Evolutionary conservation across 1,140 invertebrate species (phyloP).

Genomic region (Eumaeus atala): DNA sequence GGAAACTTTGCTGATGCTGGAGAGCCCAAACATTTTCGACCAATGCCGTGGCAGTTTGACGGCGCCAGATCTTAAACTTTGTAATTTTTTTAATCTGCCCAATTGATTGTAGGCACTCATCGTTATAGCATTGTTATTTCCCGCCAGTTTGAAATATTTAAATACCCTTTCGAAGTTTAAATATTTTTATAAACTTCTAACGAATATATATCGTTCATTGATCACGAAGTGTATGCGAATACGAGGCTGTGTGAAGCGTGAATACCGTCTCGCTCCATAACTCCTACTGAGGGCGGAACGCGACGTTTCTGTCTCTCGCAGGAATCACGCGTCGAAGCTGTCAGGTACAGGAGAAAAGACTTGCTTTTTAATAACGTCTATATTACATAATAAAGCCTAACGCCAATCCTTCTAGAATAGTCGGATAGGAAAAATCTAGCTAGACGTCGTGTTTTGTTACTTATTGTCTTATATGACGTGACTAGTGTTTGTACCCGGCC

Average conservation of each 20-base stretch:
- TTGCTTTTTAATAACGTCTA: too few relatives aligned
- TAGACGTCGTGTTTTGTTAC: too few relatives aligned
- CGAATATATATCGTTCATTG: too few relatives aligned
- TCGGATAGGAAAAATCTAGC: too few relatives aligned
- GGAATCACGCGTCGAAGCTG: background rate
- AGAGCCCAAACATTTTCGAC: conserved; percentile 74
- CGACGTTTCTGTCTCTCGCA: background rate
- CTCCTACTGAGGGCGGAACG: background rate
- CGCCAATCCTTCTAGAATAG: too few relatives aligned
- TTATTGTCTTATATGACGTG: too few relatives aligned
- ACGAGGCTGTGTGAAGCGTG: background rate
- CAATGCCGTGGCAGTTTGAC: conserved; percentile 73
- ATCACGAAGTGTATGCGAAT: too few relatives aligned
- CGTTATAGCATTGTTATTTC: conserved; percentile 1
- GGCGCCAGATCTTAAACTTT: conserved; percentile 57
- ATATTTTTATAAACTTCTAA: too few relatives aligned
- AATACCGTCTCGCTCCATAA: background rate
- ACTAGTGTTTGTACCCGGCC: too few relatives aligned
- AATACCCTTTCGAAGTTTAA: background rate
- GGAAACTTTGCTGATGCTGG: conserved; percentile 40
- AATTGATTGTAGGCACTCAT: conserved; percentile 30
- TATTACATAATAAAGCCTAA: too few relatives aligned
- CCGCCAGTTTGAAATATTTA: background rate
- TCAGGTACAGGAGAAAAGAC: background rate
- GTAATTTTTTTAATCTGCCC: conserved; percentile 33